Evolutionary conservation across 1,140 invertebrate genomes (phyloP).

Genomic region (Drosophila lacertosa): DNA sequence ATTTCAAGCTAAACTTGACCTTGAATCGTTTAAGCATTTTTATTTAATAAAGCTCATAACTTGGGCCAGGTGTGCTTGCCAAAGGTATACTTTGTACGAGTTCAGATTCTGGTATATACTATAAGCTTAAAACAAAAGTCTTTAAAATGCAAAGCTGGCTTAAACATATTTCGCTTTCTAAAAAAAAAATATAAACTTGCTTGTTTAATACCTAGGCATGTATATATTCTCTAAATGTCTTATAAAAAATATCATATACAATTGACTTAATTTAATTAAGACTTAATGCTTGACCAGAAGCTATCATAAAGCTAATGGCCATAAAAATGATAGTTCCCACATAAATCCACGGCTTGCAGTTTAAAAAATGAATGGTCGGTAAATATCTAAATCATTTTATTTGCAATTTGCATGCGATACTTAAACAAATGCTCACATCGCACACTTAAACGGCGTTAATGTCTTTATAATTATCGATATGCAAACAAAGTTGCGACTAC

Average conservation of each 20-base stretch:
- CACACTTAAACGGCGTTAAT: conserved; percentile 58
- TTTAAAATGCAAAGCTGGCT: conserved; percentile 6
- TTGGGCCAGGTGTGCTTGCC: not conserved
- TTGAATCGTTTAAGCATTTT: conserved; percentile 33
- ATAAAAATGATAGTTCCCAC: not conserved
- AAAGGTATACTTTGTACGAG: not conserved
- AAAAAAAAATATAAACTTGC: not conserved
- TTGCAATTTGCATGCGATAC: conserved; percentile 31
- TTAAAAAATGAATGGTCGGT: not conserved
- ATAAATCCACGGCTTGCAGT: not conserved
- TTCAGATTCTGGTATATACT: not conserved
- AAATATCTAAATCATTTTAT: conserved; percentile 26
- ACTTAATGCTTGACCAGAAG: no score
- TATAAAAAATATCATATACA: not conserved
- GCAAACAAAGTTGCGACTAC: conserved; percentile 53
- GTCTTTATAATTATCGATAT: conserved; percentile 71
- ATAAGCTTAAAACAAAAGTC: not conserved
- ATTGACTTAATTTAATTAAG: no score
- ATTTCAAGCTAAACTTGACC: conserved; percentile 27
- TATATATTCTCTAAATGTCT: no score
- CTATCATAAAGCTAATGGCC: not conserved
- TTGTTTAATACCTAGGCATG: no score
- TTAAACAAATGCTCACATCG: conserved; percentile 33
- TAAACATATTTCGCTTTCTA: not conserved
- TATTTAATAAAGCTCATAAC: conserved; percentile 2